Base-by-base conservation (phyloP, 1,140 invertebrate species). In the Calephelis nemesis region DNA sequence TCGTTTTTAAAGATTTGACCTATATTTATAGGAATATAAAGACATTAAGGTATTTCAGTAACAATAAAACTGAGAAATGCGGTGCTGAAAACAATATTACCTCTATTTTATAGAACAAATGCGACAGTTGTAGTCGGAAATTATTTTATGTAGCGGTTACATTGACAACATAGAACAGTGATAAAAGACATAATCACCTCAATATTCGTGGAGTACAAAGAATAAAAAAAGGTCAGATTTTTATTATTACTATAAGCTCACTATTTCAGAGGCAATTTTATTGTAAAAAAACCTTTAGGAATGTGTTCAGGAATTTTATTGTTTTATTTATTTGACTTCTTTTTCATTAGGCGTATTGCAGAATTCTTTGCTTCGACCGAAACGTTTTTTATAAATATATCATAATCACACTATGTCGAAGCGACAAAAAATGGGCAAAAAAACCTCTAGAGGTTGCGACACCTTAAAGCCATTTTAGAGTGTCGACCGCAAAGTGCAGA, bases 271-370 rank as follows among this genome's bases (percentile, higher is more conserved):
- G 7, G 63, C 47, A 19, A 47, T 39, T 48, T 40, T 62, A 66
- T 40, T 49, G 47, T 45, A 49, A 58, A 58, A 67, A 70, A 70
- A 73, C 65, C 67, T 63, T 54, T 63, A 30, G 30, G 30, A 30
- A 30, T 30, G 30, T 30, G 30, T 30, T 30, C 30, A 30, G 30
- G 30, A 30, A 30, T 30, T 30, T 30, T 0, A 30, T 4, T 2
- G 4, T 30, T 30, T 4, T 30, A 30, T 30, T 30, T 30, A 30
- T 30, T 30, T 30, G 30, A 4, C 2, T 30, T 30, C 30, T 30
- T 30, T 30, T 30, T 30, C 30, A 30, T 30, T 30, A 30, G 30
- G 30, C 30, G 30, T 30, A 30, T 30, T 30, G 30, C 2, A 30
- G 30, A 30, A 30, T 30, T 30, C 30, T 30, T 2, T 30, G 30